A percentile compares a stretch with the other conserved stretches of the same genome.
Conservation (phyloP, 1,140 invertebrate genomes). For the Akabosia matsudoensis region DNA sequence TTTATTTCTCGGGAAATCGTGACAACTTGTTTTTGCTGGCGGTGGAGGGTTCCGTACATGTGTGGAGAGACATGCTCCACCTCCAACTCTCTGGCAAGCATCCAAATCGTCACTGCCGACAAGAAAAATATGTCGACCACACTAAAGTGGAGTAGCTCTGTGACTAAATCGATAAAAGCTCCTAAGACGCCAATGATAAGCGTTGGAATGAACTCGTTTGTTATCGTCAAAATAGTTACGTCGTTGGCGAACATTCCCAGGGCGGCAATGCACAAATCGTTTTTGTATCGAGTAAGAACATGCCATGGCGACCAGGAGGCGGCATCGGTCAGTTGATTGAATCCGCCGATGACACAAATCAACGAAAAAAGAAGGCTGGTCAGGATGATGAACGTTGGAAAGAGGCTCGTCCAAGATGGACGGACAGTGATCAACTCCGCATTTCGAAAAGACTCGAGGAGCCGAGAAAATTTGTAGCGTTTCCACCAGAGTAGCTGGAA, state of each 20-base stretch:
- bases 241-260: neutral
- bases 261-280: neutral
- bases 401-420: neutral
- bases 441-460: neutral
- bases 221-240: no score
- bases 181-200: neutral
- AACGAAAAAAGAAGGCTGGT: neutral
- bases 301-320: neutral
- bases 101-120: neutral
- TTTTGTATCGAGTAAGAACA: neutral
- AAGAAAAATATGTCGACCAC: neutral
- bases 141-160: neutral
- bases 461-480: neutral
- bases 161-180: neutral
- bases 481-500: conserved; percentile 4
- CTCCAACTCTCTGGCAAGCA: neutral
- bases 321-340: neutral
- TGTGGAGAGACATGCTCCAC: neutral
- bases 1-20: neutral
- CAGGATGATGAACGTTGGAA: neutral
- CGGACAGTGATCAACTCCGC: neutral
- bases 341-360: neutral
- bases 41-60: neutral
- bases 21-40: neutral
- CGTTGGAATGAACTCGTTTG: no score